Conservation (phyloP, 2,797 vertebrate species). For the Lates japonicus region DNA sequence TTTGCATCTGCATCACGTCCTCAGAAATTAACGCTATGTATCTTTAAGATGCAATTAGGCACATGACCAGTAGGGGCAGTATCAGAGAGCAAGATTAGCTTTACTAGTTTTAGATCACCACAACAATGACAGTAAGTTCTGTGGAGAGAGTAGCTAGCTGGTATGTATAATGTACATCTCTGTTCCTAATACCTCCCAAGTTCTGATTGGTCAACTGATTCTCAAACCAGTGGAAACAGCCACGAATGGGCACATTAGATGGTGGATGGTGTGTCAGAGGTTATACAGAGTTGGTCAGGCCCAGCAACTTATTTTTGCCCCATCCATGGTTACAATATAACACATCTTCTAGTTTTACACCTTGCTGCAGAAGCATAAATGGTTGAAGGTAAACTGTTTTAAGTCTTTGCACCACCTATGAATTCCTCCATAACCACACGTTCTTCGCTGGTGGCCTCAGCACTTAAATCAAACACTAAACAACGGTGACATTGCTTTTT, state of each 20-base stretch:
- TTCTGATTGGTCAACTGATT: not conserved
- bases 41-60: too few relatives aligned
- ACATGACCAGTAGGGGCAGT: not conserved
- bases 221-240: not conserved
- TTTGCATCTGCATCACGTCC: too few relatives aligned
- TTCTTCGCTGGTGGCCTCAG: not conserved
- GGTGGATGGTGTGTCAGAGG: not conserved
- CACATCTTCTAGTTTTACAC: not conserved
- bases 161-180: not conserved
- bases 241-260: not conserved
- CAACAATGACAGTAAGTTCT: not conserved
- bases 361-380: not conserved
- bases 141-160: not conserved
- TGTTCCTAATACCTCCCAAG: not conserved
- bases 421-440: not conserved
- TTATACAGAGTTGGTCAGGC: not conserved
- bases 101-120: not conserved
- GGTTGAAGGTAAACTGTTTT: not conserved
- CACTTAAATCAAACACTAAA: constrained; percentile 10
- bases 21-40: too few relatives aligned
- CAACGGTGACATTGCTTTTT: constrained; percentile 11
- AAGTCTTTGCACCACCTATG: not conserved
- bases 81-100: not conserved
- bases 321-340: not conserved
- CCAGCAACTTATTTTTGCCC: not conserved